phyloP scores from a whole-genome alignment of 1,140 invertebrate genomes.

The Euglossa dilemma region DNA sequence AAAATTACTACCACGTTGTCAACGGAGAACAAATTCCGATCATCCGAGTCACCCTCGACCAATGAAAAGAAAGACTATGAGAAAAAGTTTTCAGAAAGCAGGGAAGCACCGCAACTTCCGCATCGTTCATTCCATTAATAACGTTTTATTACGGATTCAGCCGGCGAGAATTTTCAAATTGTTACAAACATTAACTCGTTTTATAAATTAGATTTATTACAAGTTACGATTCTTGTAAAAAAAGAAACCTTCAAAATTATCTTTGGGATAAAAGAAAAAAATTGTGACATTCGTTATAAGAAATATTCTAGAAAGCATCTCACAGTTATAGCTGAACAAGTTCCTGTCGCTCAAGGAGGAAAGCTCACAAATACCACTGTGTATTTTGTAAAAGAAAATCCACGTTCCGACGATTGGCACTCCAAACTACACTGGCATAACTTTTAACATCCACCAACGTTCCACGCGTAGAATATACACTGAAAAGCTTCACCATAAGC shows the following conservation, averaged over 20 bases:
- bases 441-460: slow-evolving; percentile 25
- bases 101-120: slow-evolving; percentile 28
- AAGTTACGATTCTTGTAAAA: no score
- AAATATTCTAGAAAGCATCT: neutral
- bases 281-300: no score
- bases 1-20: slow-evolving; percentile 37
- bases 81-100: slow-evolving; percentile 21
- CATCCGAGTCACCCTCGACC: slow-evolving; percentile 42
- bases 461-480: neutral
- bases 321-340: neutral
- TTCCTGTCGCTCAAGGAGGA: neutral
- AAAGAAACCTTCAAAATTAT: neutral
- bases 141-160: neutral
- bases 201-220: no score
- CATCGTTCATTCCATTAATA: neutral
- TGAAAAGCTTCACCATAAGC: neutral
- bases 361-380: neutral
- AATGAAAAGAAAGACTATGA: slow-evolving; percentile 33
- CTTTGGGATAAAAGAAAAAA: neutral
- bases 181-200: neutral
- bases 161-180: neutral
- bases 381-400: slow-evolving; percentile 8
- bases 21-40: slow-evolving; percentile 44
- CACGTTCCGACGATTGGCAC: neutral
- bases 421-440: slow-evolving; percentile 25